Conservation (phyloP, 2,888 invertebrate genomes). For the Acronicta aceris region DNA sequence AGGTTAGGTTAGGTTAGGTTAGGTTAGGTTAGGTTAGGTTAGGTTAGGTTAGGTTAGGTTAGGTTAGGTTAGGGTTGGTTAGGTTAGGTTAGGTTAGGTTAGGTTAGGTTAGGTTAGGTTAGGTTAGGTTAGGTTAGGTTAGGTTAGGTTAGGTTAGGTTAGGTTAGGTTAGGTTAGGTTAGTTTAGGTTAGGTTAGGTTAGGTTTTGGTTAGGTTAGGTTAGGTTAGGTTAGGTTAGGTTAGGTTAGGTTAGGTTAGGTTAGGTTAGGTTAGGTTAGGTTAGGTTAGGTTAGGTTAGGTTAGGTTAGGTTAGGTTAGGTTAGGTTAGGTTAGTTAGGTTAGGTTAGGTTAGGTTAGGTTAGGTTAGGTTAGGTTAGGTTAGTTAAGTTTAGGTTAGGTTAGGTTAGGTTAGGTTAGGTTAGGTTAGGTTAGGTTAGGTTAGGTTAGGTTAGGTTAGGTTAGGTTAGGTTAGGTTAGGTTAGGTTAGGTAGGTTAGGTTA, state of each 20-base stretch:
- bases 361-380: conserved; percentile 5
- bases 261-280: conserved; percentile 42
- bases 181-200: conserved; percentile 8
- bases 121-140: conserved; percentile 42
- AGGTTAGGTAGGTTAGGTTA: conserved; percentile 33
- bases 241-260: conserved; percentile 30
- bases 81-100: too few species aligned
- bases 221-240: conserved; percentile 31
- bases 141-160: conserved; percentile 26
- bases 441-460: conserved; percentile 33
- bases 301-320: conserved; percentile 30
- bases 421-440: conserved; percentile 7
- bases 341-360: conserved; percentile 15
- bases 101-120: conserved; percentile 21
- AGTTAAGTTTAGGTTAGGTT: conserved; percentile 5
- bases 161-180: conserved; percentile 21
- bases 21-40: too few species aligned
- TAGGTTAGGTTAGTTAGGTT: conserved; percentile 40
- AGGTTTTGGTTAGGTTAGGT: conserved; percentile 5
- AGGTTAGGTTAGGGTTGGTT: conserved; percentile 4
- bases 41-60: too few species aligned
- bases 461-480: conserved; percentile 37
- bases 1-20: too few species aligned
- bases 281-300: conserved; percentile 23
- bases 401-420: conserved; percentile 7